phyloP scores from a whole-genome alignment of 2,888 invertebrate genomes.

The Agrochola circellaris region DNA sequence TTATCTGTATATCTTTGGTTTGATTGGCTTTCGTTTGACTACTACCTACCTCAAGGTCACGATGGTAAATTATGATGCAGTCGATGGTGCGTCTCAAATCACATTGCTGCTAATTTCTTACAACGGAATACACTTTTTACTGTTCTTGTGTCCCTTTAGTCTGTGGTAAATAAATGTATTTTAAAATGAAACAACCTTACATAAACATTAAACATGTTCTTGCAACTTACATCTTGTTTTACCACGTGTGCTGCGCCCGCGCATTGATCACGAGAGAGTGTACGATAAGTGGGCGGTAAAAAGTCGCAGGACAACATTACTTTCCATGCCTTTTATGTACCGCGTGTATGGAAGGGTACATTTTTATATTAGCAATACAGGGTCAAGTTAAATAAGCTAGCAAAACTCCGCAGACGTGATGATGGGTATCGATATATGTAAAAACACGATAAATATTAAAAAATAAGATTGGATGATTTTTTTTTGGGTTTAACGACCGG shows the following conservation, averaged over 20 bases:
- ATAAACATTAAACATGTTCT: not conserved
- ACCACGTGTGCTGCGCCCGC: slow-evolving; percentile 5
- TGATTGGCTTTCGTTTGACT: not conserved
- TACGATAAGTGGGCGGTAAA: not conserved
- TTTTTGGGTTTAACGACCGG: no score
- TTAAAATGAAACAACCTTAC: not conserved
- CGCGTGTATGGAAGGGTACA: not conserved
- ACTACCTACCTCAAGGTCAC: not conserved
- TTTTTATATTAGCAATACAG: not conserved
- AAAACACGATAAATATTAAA: no score
- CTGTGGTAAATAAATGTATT: no score
- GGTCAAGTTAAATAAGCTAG: no score
- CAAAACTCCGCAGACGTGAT: no score
- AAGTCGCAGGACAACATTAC: slow-evolving; percentile 32
- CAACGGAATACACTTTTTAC: no score
- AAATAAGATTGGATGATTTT: no score
- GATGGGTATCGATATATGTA: no score
- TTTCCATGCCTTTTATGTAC: slow-evolving; percentile 42
- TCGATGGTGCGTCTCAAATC: no score
- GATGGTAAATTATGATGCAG: no score
- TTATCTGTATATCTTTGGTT: not conserved
- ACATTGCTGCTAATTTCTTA: no score
- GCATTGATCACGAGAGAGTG: slow-evolving; percentile 28
- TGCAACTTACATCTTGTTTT: slow-evolving; percentile 3
- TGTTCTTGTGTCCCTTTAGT: no score